These are phyloP conservation scores for Hoplias malabaricus DNA, from an alignment of 2,113 vertebrate species.

Conservation along the genomic window DNA sequence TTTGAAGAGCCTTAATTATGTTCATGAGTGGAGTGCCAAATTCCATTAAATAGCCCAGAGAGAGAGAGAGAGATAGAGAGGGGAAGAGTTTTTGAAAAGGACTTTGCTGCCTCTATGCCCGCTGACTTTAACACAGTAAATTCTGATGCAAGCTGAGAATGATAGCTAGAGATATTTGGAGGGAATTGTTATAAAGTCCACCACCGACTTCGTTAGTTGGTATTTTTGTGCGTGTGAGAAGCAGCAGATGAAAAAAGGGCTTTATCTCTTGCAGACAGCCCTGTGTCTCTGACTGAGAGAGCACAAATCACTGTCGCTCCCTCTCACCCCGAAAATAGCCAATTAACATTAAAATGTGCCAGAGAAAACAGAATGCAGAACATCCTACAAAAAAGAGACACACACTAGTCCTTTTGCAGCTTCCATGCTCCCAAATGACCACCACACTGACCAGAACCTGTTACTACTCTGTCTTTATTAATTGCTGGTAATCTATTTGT, in stretches of 20 bases:
- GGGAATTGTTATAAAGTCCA: slow-evolving; percentile 49
- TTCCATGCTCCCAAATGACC: not conserved
- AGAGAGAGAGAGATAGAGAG: no score
- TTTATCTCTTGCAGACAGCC: slow-evolving; percentile 71
- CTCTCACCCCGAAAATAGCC: slow-evolving; percentile 58
- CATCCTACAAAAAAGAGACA: not conserved
- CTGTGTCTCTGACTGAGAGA: slow-evolving; percentile 57
- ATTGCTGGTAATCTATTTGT: not conserved
- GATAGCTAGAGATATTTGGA: slow-evolving; percentile 17
- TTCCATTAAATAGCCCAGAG: slow-evolving; percentile 11
- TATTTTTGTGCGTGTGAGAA: slow-evolving; percentile 47
- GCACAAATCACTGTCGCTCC: slow-evolving; percentile 48
- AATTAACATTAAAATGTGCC: slow-evolving; percentile 71
- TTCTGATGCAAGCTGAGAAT: slow-evolving; percentile 31
- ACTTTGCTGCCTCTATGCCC: not conserved
- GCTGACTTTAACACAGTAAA: slow-evolving; percentile 2
- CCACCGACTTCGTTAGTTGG: slow-evolving; percentile 55
- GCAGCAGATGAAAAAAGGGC: slow-evolving; percentile 38
- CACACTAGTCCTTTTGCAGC: not conserved
- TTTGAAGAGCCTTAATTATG: slow-evolving; percentile 32
- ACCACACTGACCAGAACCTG: not conserved
- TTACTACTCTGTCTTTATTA: not conserved
- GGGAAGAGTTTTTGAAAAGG: slow-evolving; percentile 4
- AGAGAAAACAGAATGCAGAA: slow-evolving; percentile 56
- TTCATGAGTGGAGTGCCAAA: slow-evolving; percentile 30